Evolutionary conservation across 1,140 invertebrate genomes (phyloP), one percentile per base, ranked within the genome.

Genomic region (Hyphantria cunea): DNA sequence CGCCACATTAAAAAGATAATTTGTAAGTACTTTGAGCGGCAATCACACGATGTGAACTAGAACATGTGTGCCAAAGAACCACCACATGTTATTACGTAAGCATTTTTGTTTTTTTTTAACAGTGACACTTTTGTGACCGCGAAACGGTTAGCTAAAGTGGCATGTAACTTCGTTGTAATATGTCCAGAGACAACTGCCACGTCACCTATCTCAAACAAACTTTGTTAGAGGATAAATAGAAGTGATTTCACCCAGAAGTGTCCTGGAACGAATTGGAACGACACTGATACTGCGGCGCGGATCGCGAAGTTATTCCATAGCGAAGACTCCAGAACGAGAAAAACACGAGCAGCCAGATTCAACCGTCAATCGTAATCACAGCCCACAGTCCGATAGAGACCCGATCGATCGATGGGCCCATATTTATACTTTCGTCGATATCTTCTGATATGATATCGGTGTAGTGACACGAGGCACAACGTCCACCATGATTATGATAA

Each of bases 361-460:
- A 64, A 72, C 70, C 72, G 74, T 78, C 68, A 72, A 78, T 73
- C 58, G 73, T 63, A 76, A 86, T 82, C 83, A 87, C 85, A 73
- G 77, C 78, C 70, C 74, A 74, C 78, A 86, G 74, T 85, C 79
- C 76, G 84, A 90, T 87, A 90, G 84, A 87, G 86, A 80, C 70
- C 74, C 77, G 84, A 89, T 89, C 86, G 86, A 90, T 90, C 79
- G 84, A 90, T 89, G 83, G 82, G 73, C 84, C 69, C 87, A 85
- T 90, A 90, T 90, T 86, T 90, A 90, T 90, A 90, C 83, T 82
- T 85, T 90, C 82, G 76, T 84, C 83, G 72, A 82, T 88, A 87
- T 89, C 86, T 87, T 76, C 69, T 78, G 85, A 90, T 89, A 89
- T 66, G 78, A 82, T 90, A 90, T 88, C 88, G 74, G 85, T 72